A percentile compares a stretch with the other conserved stretches of the same genome.
phyloP scores from a whole-genome alignment of 2,113 vertebrate species.

The Camelus dromedarius region DNA sequence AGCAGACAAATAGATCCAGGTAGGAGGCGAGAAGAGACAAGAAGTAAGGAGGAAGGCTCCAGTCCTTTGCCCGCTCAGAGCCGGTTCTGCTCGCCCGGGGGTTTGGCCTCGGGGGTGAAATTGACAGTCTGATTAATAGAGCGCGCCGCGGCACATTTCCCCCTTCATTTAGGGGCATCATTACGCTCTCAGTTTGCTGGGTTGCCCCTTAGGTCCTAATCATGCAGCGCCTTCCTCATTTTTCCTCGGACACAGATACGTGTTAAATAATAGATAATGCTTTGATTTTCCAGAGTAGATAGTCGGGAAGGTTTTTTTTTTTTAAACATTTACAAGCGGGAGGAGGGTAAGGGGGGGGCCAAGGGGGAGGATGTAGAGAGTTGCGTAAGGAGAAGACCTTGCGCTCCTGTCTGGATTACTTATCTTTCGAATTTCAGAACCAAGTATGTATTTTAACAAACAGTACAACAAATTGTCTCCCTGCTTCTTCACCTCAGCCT shows the following conservation, averaged over 20 bases:
- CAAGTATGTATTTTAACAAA: constrained; percentile 82
- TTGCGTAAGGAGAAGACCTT: constrained; percentile 73
- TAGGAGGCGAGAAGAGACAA: constrained; percentile 93
- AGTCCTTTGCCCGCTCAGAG: constrained; percentile 94
- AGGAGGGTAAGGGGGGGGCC: constrained; percentile 21
- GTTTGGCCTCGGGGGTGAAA: constrained; percentile 99
- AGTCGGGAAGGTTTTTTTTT: constrained; percentile 66
- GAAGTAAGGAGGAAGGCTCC: constrained; percentile 93
- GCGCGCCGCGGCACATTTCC: constrained; percentile 99
- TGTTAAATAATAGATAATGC: constrained; percentile 87
- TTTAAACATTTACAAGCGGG: constrained; percentile 75
- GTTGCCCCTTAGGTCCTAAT: constrained; percentile 94
- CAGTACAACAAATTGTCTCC: constrained; percentile 43
- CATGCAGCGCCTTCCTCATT: constrained; percentile 90
- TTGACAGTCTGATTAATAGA: constrained; percentile 99
- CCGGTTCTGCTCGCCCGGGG: constrained; percentile 96
- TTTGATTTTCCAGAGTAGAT: constrained; percentile 82
- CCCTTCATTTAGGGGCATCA: constrained; percentile 99
- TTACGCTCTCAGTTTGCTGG: constrained; percentile 99
- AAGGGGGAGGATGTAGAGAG: constrained; percentile 72
- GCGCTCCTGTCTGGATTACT: constrained; percentile 74
- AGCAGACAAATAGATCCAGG: constrained; percentile 99
- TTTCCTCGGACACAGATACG: constrained; percentile 87
- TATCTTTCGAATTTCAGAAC: constrained; percentile 81
- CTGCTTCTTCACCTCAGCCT: constrained; percentile 45